phyloP scores from a whole-genome alignment of 2,797 vertebrate species.

The Gambusia yucatana region DNA sequence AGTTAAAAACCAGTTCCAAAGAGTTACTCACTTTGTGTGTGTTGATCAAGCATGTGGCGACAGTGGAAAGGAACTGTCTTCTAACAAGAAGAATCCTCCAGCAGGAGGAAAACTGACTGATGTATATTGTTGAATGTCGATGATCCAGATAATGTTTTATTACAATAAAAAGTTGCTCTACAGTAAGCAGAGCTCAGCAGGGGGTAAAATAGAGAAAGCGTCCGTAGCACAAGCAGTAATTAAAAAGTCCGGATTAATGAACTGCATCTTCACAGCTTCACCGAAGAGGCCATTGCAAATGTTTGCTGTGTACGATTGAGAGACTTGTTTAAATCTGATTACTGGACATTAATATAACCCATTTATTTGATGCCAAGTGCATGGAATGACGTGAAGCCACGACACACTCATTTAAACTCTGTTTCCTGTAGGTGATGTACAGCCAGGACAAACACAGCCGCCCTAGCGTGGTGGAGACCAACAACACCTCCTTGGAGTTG shows the following conservation, averaged over 20 bases:
- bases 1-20: not conserved
- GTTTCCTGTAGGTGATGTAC: constrained; percentile 88
- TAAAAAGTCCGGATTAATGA: not conserved
- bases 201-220: constrained; percentile 15
- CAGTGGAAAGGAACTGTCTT: not conserved
- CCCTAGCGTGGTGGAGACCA: constrained; percentile 92
- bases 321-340: not conserved
- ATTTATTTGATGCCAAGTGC: constrained; percentile 2
- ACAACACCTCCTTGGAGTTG: constrained; percentile 93
- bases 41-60: not conserved
- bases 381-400: not conserved
- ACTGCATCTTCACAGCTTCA: not conserved
- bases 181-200: not conserved
- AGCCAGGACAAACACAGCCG: constrained; percentile 90
- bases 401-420: constrained; percentile 9
- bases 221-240: not conserved
- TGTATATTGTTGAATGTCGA: not conserved
- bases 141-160: not conserved
- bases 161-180: constrained; percentile 1
- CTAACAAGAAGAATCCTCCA: not conserved
- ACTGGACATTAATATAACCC: not conserved
- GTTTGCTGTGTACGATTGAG: not conserved
- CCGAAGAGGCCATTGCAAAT: not conserved
- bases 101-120: not conserved
- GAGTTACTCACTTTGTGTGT: not conserved